Evolutionary conservation across 2,888 invertebrate species (phyloP), one percentile per base, ranked within the genome.

Genomic region (Morpho helenor): DNA sequence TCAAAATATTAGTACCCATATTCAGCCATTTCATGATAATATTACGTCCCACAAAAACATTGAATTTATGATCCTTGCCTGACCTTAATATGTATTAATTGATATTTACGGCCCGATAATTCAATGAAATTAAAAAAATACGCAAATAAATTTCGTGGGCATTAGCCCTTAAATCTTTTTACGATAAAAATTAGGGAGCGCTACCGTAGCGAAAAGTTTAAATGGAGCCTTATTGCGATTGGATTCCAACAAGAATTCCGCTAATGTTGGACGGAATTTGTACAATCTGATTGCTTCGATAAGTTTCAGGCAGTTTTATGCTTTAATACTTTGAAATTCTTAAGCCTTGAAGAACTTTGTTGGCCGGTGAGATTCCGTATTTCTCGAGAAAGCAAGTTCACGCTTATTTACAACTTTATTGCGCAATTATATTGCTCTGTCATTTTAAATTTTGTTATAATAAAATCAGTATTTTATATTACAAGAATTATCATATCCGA

Each of bases 251-350:
- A 85, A 82, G 84, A 85, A 87, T 86, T 82, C 72, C 72, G 80
- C 80, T 83, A 84, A 87, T 87, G 82, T 85, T 82, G 75, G 84
- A 79, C 79, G 87, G 84, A 85, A 86, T 87, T 77, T 77, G 78
- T 76, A 80, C 84, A 83, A 86, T 87, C 85, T 82, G 81, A 84
- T 84, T 84, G 82, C 83, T 86, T 80, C 87, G 82, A 88, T 87
- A 87, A 87, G 83, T 87, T 86, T 79, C 77, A 78, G 80, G 77
- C 83, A 83, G 80, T 84, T 84, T 79, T 76, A 82, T 80, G 79
- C 82, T 82, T 80, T 82, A 81, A 83, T 82, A 82, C 85, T 84
- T 83, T 74, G 71, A 73, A 75, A 83, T 84, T 84, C 78, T 73
- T 71, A 67, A 72, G 74, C 43, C 49, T 48, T 56, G 57, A 52